Percentiles rank a stretch among this genome's conserved stretches.
These are phyloP conservation scores for Aspidoscelis tigris DNA, from an alignment of 2,113 vertebrate genomes.

Conservation along the genomic window DNA sequence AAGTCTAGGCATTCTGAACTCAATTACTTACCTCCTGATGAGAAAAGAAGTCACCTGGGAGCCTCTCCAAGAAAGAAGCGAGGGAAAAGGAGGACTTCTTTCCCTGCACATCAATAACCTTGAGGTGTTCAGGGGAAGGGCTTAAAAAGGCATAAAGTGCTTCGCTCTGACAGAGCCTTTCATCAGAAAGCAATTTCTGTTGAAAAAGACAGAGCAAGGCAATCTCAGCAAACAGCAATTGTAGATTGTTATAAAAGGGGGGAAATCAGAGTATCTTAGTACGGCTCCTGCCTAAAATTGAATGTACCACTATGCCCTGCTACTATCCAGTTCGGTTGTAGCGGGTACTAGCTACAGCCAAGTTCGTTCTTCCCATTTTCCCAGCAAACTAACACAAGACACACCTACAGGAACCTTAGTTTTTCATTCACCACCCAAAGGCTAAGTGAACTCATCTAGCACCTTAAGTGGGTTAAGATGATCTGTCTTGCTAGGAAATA, in stretches of 20 bases:
- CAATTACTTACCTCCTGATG: constrained; percentile 88
- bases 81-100: constrained; percentile 95
- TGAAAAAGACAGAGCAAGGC: constrained; percentile 41
- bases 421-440: too few species aligned
- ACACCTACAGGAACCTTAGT: too few species aligned
- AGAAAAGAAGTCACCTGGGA: constrained; percentile 97
- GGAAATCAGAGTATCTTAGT: not conserved
- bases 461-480: too few species aligned
- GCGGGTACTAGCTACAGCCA: too few species aligned
- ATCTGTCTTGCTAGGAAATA: too few species aligned
- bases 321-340: too few species aligned
- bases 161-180: constrained; percentile 95
- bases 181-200: constrained; percentile 92
- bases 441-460: too few species aligned
- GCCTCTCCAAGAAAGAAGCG: constrained; percentile 93
- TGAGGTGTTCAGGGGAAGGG: constrained; percentile 94
- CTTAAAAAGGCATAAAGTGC: constrained; percentile 97
- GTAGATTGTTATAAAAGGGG: constrained; percentile 37
- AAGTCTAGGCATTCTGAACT: constrained; percentile 32
- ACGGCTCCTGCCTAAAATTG: too few species aligned
- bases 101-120: constrained; percentile 92
- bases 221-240: constrained; percentile 27
- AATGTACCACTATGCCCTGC: too few species aligned
- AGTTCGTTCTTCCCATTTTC: too few species aligned
- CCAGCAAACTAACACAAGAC: too few species aligned